Conservation (phyloP, 2,797 vertebrate species). For the Benthosema pterotum region DNA sequence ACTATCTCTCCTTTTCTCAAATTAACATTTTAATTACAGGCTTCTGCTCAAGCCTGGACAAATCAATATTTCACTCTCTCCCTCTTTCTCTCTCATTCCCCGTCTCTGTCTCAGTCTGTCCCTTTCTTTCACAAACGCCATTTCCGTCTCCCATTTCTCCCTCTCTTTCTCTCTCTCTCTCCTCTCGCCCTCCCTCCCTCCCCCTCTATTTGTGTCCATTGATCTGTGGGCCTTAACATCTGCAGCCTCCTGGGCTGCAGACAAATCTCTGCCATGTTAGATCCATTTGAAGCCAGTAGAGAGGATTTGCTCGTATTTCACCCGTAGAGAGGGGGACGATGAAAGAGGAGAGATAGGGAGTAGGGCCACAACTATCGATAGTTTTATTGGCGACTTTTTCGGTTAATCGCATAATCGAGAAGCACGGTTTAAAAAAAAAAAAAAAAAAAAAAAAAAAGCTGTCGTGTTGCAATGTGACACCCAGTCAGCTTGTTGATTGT, state of each 20-base stretch:
- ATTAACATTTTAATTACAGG: constrained; percentile 99
- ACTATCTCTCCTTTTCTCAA: constrained; percentile 97
- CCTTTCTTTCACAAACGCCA: constrained; percentile 26
- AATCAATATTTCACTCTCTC: constrained; percentile 93
- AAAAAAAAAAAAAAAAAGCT: too few species aligned
- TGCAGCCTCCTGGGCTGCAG: constrained; percentile 83
- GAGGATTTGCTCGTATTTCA: constrained; percentile 69
- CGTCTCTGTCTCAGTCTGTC: constrained; percentile 9
- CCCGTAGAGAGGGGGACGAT: constrained; percentile 14
- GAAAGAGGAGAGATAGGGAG: constrained; percentile 44
- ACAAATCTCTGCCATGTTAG: constrained; percentile 85
- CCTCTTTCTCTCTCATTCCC: constrained; percentile 48
- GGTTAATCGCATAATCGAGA: too few species aligned
- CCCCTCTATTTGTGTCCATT: constrained; percentile 84
- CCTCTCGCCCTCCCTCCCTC: constrained; percentile 23
- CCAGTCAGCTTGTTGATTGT: too few species aligned
- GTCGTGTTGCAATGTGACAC: too few species aligned
- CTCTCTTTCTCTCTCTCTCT: constrained; percentile 67
- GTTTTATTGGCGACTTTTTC: too few species aligned
- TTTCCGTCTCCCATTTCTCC: constrained; percentile 4
- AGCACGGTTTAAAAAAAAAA: too few species aligned
- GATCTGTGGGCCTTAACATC: constrained; percentile 84
- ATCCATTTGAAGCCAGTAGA: constrained; percentile 76
- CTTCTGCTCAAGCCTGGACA: constrained; percentile 90
- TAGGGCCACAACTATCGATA: constrained; percentile 6